These are phyloP conservation scores for Schizaphis graminum DNA, from an alignment of 2,888 invertebrate genomes.

Conservation along the genomic window DNA sequence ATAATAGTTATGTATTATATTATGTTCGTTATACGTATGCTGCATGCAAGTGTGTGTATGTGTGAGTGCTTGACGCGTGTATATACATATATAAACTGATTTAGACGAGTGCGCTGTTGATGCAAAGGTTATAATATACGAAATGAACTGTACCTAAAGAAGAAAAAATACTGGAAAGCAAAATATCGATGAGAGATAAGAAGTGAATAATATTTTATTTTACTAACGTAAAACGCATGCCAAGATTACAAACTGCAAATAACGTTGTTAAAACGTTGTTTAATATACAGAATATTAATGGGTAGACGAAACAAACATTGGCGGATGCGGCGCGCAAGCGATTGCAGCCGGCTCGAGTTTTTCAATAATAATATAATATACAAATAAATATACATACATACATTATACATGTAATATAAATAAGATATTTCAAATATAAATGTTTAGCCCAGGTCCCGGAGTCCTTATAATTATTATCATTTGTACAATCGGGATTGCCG, in stretches of 20 bases:
- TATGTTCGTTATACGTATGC: not conserved
- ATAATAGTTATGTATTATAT: not conserved
- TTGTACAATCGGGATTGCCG: slow-evolving; percentile 27
- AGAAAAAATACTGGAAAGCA: slow-evolving; percentile 31
- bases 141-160: not conserved
- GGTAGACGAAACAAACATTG: slow-evolving; percentile 9
- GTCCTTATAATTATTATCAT: not conserved
- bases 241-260: slow-evolving; percentile 51
- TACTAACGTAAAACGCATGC: slow-evolving; percentile 21
- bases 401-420: not conserved
- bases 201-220: not conserved
- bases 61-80: not conserved
- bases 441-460: not conserved
- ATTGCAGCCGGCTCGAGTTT: slow-evolving; percentile 34
- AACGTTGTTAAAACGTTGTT: slow-evolving; percentile 44
- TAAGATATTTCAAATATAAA: slow-evolving; percentile 1
- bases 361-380: slow-evolving; percentile 30
- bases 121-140: slow-evolving; percentile 6
- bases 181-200: slow-evolving; percentile 49
- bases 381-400: not conserved
- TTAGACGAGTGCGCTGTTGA: not conserved
- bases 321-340: not conserved
- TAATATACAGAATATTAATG: slow-evolving; percentile 15
- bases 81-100: not conserved
- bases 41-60: not conserved